These are phyloP conservation scores for Parelbella ahira DNA, from an alignment of 2,888 invertebrate species.

Conservation along the genomic window DNA sequence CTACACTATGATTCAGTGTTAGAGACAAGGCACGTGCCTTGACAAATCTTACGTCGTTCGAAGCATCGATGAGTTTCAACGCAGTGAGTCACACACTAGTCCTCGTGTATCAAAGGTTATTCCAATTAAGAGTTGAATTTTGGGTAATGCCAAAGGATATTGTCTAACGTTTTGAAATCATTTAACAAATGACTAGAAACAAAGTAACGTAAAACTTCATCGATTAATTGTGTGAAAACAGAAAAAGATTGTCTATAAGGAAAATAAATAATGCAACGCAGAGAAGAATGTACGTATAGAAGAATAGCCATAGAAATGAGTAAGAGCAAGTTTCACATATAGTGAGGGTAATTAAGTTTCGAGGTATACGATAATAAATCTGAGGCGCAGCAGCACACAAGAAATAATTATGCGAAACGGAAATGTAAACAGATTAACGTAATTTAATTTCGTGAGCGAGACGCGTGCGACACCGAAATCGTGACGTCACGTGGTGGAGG, in stretches of 20 bases:
- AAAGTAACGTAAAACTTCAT: no score
- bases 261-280: no score
- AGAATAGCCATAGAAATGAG: no score
- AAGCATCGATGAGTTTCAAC: conserved; percentile 4
- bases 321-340: no score
- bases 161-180: no score
- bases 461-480: conserved; percentile 69
- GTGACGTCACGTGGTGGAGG: conserved; percentile 70
- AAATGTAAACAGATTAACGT: conserved; percentile 57
- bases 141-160: no score
- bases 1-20: conserved; percentile 10
- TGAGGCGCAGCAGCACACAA: not conserved
- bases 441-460: conserved; percentile 56
- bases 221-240: no score
- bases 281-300: no score
- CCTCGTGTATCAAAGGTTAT: not conserved
- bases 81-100: conserved; percentile 4
- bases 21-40: conserved; percentile 15
- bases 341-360: not conserved
- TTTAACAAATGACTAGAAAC: no score
- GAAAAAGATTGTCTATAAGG: no score
- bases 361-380: conserved; percentile 9
- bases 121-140: no score
- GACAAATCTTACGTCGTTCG: conserved; percentile 3
- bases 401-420: conserved; percentile 48